Conservation (phyloP, 53 echinoderm and acorn worm species). For the Actinopyga echinites region DNA sequence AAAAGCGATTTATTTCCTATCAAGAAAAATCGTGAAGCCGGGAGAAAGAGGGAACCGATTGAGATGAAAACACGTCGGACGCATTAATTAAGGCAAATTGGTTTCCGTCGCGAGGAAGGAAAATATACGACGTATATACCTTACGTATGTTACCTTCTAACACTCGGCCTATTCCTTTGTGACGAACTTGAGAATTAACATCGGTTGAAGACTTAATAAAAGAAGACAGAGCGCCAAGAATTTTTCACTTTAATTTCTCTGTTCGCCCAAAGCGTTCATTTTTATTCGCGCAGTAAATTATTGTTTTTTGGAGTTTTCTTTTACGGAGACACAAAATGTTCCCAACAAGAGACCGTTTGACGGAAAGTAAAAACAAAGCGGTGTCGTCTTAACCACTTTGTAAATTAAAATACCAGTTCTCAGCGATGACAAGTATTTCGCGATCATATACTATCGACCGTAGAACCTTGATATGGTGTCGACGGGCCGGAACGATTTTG, state of each 20-base stretch:
- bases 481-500: too few species aligned
- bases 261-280: conserved; percentile 29
- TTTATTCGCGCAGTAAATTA: conserved; percentile 21
- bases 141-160: not conserved
- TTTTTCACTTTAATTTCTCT: conserved; percentile 1
- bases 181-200: not conserved
- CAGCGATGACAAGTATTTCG: conserved; percentile 14
- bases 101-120: not conserved
- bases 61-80: not conserved
- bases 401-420: conserved; percentile 34
- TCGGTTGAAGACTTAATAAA: not conserved
- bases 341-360: conserved; percentile 15
- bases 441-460: not conserved
- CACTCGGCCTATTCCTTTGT: conserved; percentile 14
- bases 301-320: not conserved
- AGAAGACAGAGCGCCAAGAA: not conserved
- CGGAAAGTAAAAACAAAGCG: conserved; percentile 22
- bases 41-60: not conserved
- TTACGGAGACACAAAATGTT: not conserved
- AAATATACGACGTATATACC: not conserved
- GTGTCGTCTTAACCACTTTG: conserved; percentile 37
- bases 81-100: conserved; percentile 21
- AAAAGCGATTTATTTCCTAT: conserved; percentile 40
- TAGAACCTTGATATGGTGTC: too few species aligned
- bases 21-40: not conserved